Evolutionary conservation across 2,797 vertebrate species (phyloP).

Genomic region (Semotilus atromaculatus): DNA sequence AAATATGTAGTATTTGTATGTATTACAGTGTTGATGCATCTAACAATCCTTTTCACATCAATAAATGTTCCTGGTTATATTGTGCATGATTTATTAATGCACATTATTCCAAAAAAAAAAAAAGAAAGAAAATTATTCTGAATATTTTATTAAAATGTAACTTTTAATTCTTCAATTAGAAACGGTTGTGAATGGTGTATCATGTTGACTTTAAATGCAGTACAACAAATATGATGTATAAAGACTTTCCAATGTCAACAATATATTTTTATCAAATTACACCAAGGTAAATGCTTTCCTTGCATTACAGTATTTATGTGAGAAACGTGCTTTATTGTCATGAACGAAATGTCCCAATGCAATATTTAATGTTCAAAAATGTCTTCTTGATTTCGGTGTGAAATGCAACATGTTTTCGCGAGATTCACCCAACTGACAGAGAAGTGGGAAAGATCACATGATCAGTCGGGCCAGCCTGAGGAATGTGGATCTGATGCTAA

Average conservation of each 20-base stretch:
- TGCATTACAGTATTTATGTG: background rate
- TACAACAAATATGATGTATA: background rate
- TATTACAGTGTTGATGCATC: too few relatives aligned
- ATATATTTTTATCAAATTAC: background rate
- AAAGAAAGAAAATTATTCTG: too few relatives aligned
- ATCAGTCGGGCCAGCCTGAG: conserved; percentile 36
- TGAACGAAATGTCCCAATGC: background rate
- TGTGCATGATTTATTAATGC: too few relatives aligned
- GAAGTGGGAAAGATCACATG: conserved; percentile 8
- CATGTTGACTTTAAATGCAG: background rate
- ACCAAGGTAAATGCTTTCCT: background rate
- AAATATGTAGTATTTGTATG: too few relatives aligned
- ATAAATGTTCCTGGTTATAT: too few relatives aligned
- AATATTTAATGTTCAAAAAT: background rate
- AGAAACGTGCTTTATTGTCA: background rate
- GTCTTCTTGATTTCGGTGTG: background rate
- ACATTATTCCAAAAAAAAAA: too few relatives aligned
- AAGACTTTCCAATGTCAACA: background rate
- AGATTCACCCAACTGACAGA: background rate
- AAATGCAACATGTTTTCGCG: background rate
- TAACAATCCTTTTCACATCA: too few relatives aligned
- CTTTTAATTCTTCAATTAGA: too few relatives aligned
- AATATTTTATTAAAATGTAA: too few relatives aligned
- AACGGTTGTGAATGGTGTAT: too few relatives aligned
- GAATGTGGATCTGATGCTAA: conserved; percentile 79